Conservation (phyloP, 2,888 invertebrate species). For the Linnaemya vulpina region DNA sequence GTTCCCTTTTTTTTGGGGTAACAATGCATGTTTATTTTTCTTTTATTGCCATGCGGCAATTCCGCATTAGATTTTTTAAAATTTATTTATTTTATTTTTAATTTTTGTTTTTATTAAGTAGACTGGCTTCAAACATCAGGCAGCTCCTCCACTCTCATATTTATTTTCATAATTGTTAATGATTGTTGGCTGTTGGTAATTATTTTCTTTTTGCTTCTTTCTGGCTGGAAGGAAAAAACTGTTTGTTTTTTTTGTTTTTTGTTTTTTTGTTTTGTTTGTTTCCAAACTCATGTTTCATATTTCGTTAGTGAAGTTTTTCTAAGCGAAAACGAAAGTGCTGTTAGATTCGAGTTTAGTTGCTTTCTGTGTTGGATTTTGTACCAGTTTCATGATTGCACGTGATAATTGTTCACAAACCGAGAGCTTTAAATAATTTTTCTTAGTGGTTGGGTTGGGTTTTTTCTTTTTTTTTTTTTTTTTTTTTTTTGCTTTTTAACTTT, state of each 20-base stretch:
- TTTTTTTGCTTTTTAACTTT: slow-evolving; percentile 1
- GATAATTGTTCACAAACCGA: slow-evolving; percentile 72
- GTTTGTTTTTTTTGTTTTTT: too few species aligned
- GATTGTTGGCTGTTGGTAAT: slow-evolving; percentile 51
- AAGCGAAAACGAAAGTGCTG: slow-evolving; percentile 73
- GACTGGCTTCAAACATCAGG: background rate
- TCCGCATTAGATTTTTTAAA: slow-evolving; percentile 21
- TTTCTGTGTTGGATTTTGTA: slow-evolving; percentile 74
- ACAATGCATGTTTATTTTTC: slow-evolving; percentile 4
- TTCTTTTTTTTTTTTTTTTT: slow-evolving; percentile 19
- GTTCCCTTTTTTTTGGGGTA: background rate
- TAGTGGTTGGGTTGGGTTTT: slow-evolving; percentile 64
- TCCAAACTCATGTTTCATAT: slow-evolving; percentile 21
- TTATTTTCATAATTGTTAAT: slow-evolving; percentile 59
- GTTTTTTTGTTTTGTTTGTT: too few species aligned
- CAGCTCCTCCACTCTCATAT: slow-evolving; percentile 5
- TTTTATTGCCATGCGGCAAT: background rate
- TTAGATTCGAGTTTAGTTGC: slow-evolving; percentile 55
- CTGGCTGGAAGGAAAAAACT: slow-evolving; percentile 46
- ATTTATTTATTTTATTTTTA: too few species aligned
- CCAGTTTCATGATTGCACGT: slow-evolving; percentile 76
- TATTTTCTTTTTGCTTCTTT: slow-evolving; percentile 50
- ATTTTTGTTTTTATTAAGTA: background rate
- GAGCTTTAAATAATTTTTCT: slow-evolving; percentile 61
- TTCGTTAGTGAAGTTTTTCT: slow-evolving; percentile 53